phyloP scores from a whole-genome alignment of 2,113 vertebrate species.

The Heliornis fulica region DNA sequence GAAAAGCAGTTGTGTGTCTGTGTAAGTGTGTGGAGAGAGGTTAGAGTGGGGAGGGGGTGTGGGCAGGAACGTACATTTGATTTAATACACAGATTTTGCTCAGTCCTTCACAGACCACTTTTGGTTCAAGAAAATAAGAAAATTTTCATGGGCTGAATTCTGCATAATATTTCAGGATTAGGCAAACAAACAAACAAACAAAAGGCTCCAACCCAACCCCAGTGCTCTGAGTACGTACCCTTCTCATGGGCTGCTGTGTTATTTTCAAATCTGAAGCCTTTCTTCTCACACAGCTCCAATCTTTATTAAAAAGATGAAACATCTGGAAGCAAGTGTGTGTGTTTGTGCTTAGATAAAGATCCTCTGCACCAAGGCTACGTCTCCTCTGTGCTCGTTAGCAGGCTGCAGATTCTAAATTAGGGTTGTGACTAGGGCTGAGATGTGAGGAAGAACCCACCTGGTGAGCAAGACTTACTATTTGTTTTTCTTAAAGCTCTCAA shows the following conservation, averaged over 20 bases:
- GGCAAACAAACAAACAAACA: background rate
- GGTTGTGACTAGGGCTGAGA: background rate
- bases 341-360: background rate
- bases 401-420: slow-evolving; percentile 61
- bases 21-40: background rate
- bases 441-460: slow-evolving; percentile 52
- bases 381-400: slow-evolving; percentile 63
- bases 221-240: background rate
- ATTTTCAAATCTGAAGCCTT: background rate
- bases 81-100: background rate
- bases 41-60: background rate
- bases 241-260: background rate
- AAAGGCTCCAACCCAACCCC: background rate
- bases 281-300: background rate
- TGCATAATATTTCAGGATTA: background rate
- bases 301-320: slow-evolving; percentile 32
- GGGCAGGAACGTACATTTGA: slow-evolving; percentile 18
- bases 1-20: slow-evolving; percentile 27
- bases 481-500: slow-evolving; percentile 56
- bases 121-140: background rate
- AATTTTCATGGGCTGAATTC: background rate
- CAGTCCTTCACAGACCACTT: slow-evolving; percentile 28
- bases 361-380: background rate
- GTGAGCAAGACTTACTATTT: slow-evolving; percentile 10
- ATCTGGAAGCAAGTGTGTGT: slow-evolving; percentile 20